These are phyloP conservation scores for Scomber colias DNA, from an alignment of 2,113 vertebrate genomes.

Conservation along the genomic window DNA sequence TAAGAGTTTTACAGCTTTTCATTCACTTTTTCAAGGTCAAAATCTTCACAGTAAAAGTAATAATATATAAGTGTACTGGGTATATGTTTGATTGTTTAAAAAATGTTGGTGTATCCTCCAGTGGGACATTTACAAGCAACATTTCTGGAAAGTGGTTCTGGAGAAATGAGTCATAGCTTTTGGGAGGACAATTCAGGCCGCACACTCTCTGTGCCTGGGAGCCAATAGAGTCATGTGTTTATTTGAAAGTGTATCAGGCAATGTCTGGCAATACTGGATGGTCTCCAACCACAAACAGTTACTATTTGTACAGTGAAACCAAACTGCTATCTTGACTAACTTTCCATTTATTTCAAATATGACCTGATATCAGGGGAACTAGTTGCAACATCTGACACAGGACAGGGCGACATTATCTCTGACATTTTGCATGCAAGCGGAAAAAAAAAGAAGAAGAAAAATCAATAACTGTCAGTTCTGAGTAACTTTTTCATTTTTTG, in stretches of 20 bases:
- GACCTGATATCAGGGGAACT: not conserved
- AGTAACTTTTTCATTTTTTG: slow-evolving; percentile 20
- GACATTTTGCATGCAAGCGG: not conserved
- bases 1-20: not conserved
- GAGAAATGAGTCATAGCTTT: slow-evolving; percentile 59
- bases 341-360: slow-evolving; percentile 6
- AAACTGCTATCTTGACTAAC: slow-evolving; percentile 5
- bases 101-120: not conserved
- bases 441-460: not conserved
- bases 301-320: slow-evolving; percentile 20
- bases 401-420: slow-evolving; percentile 44
- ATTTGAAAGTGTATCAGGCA: slow-evolving; percentile 21
- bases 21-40: not conserved
- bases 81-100: slow-evolving; percentile 8
- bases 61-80: not conserved
- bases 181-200: slow-evolving; percentile 7
- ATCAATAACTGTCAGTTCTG: slow-evolving; percentile 43
- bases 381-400: slow-evolving; percentile 35
- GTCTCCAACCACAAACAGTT: slow-evolving; percentile 19
- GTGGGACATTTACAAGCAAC: slow-evolving; percentile 44
- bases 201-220: not conserved
- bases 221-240: slow-evolving; percentile 43
- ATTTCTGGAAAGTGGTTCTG: slow-evolving; percentile 24
- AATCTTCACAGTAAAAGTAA: not conserved
- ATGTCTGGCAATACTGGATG: slow-evolving; percentile 20